Evolutionary conservation across 2,888 invertebrate species (phyloP).

Genomic region (Agonopterix heracliana): DNA sequence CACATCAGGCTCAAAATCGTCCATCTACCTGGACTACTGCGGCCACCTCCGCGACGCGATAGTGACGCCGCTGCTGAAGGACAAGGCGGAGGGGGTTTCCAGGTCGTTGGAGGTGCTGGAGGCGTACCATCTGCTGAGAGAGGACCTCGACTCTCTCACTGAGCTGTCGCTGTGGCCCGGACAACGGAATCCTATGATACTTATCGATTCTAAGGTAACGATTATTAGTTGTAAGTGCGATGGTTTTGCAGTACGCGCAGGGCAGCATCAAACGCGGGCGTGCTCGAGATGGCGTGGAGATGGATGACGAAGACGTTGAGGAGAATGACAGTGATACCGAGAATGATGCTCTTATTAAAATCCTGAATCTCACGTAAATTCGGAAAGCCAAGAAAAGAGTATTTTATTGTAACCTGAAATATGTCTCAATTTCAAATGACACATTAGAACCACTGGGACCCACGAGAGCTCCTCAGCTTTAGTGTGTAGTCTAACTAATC

Average conservation of each 20-base stretch:
- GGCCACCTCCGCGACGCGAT: slow-evolving; percentile 85
- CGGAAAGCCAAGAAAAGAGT: too few relatives aligned
- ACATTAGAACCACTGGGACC: too few relatives aligned
- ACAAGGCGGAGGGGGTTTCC: slow-evolving; percentile 83
- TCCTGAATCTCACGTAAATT: too few relatives aligned
- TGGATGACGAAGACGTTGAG: slow-evolving; percentile 55
- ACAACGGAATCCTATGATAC: slow-evolving; percentile 83
- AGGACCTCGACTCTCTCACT: slow-evolving; percentile 92
- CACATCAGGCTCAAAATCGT: slow-evolving; percentile 86
- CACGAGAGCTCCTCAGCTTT: too few relatives aligned
- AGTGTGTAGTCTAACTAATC: too few relatives aligned
- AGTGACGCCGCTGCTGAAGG: slow-evolving; percentile 82
- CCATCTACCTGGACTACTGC: slow-evolving; percentile 93
- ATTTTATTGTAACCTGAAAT: too few relatives aligned
- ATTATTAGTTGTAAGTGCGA: slow-evolving; percentile 35
- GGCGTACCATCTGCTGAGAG: slow-evolving; percentile 89
- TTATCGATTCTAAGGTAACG: slow-evolving; percentile 83
- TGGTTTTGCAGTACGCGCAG: slow-evolving; percentile 86
- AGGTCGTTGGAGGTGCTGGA: slow-evolving; percentile 84
- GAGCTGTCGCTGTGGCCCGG: slow-evolving; percentile 92
- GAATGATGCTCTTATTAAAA: slow-evolving; percentile 88
- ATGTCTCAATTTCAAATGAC: too few relatives aligned
- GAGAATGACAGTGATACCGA: slow-evolving; percentile 78
- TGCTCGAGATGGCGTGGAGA: slow-evolving; percentile 47
- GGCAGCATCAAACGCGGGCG: slow-evolving; percentile 78